phyloP scores from a whole-genome alignment of 2,888 invertebrate genomes.

The Panopea generosa region DNA sequence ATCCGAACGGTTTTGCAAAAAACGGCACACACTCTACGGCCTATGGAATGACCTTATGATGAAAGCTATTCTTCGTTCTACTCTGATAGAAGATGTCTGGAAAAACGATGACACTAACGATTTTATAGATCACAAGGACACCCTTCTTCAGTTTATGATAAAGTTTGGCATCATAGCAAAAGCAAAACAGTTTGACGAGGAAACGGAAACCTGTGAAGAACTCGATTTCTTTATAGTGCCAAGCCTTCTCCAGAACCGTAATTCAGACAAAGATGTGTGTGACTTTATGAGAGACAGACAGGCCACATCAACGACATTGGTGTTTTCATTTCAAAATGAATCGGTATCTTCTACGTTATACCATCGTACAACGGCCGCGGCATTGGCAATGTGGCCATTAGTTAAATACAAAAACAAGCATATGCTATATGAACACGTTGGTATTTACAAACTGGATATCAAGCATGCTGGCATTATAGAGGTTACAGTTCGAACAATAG shows the following conservation, averaged over 20 bases:
- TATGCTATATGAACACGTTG: too few relatives aligned
- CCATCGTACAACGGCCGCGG: slow-evolving; percentile 26
- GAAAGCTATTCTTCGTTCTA: slow-evolving; percentile 9
- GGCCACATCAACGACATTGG: too few relatives aligned
- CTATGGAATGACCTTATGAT: slow-evolving; percentile 9
- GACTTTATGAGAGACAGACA: too few relatives aligned
- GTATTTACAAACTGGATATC: too few relatives aligned
- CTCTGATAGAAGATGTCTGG: slow-evolving; percentile 22
- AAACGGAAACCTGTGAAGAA: background rate
- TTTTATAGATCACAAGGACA: slow-evolving; percentile 17
- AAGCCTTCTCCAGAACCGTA: slow-evolving; percentile 20
- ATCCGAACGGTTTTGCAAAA: slow-evolving; percentile 20
- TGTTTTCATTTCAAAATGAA: slow-evolving; percentile 9
- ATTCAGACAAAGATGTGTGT: too few relatives aligned
- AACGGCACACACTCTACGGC: background rate
- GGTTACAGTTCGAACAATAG: slow-evolving; percentile 10
- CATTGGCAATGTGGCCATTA: slow-evolving; percentile 27
- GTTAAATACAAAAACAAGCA: too few relatives aligned
- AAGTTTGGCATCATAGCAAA: slow-evolving; percentile 25
- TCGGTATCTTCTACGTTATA: slow-evolving; percentile 18
- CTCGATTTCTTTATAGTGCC: slow-evolving; percentile 22
- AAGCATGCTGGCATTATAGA: slow-evolving; percentile 26
- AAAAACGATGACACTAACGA: background rate
- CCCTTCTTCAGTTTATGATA: slow-evolving; percentile 16
- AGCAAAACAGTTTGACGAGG: slow-evolving; percentile 5